These are phyloP conservation scores for Drosophila triauraria DNA, from an alignment of 1,140 invertebrate species.

Conservation along the genomic window DNA sequence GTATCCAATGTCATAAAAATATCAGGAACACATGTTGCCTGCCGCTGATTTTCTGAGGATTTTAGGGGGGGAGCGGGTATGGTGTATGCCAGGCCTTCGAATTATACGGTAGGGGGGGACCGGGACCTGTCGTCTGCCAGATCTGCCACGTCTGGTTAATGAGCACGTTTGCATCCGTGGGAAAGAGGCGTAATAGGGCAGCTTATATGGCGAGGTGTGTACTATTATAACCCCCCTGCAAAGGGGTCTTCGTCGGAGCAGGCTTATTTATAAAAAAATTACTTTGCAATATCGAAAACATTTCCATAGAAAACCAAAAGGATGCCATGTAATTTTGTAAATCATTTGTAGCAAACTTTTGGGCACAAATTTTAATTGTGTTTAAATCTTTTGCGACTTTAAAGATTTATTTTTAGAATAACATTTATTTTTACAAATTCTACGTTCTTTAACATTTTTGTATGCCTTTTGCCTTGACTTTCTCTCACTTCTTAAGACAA, in stretches of 20 bases:
- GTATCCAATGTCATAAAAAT: slow-evolving; percentile 70
- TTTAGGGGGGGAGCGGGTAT: neutral
- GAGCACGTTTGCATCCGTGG: slow-evolving; percentile 42
- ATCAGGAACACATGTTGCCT: slow-evolving; percentile 75
- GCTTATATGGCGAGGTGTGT: neutral
- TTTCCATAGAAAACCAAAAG: too few species aligned
- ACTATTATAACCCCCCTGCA: neutral
- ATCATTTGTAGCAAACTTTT: too few species aligned
- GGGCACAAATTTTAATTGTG: too few species aligned
- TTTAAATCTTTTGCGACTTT: too few species aligned
- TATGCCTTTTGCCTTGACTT: neutral
- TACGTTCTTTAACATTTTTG: neutral
- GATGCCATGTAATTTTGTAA: too few species aligned
- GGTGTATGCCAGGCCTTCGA: slow-evolving; percentile 8
- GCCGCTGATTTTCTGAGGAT: slow-evolving; percentile 48
- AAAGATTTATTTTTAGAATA: too few species aligned
- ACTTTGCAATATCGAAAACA: neutral
- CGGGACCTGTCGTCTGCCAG: slow-evolving; percentile 50
- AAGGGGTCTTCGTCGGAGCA: neutral
- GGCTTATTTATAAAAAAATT: neutral
- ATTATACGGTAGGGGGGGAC: neutral
- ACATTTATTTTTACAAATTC: too few species aligned
- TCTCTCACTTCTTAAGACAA: neutral
- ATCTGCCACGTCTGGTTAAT: slow-evolving; percentile 58
- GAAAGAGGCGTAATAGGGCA: slow-evolving; percentile 15